phyloP scores from a whole-genome alignment of 2,797 vertebrate species.

The Enteromius fasciolatus region DNA sequence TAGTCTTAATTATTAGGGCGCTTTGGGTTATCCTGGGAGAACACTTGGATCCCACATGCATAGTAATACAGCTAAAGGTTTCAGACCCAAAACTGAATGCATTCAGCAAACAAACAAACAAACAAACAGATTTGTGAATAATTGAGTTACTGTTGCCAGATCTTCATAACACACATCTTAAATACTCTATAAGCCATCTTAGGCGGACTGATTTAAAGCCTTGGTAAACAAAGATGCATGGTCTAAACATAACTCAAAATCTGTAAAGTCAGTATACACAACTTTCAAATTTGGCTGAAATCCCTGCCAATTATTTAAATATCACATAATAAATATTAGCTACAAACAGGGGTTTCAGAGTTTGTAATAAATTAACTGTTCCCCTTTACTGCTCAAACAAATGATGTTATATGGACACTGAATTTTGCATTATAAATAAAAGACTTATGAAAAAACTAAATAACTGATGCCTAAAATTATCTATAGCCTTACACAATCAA shows the following conservation, averaged over 20 bases:
- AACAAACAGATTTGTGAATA: not conserved
- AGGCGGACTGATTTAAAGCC: constrained; percentile 29
- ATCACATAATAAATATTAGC: not conserved
- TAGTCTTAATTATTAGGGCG: not conserved
- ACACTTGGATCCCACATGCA: not conserved
- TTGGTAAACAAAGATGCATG: not conserved
- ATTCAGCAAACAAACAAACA: not conserved
- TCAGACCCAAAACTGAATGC: not conserved
- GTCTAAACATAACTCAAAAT: not conserved
- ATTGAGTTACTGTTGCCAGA: not conserved
- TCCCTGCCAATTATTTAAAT: not conserved
- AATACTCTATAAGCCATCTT: not conserved
- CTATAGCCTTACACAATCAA: not conserved
- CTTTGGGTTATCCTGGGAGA: not conserved
- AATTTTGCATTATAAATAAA: not conserved
- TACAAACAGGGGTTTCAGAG: not conserved
- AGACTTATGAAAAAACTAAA: not conserved
- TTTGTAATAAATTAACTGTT: not conserved
- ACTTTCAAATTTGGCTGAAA: no score
- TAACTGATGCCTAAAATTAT: not conserved
- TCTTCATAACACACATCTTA: not conserved
- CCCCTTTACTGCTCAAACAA: not conserved
- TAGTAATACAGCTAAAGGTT: not conserved
- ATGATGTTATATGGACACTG: not conserved
- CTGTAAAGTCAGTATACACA: not conserved